These are phyloP conservation scores for Cryptus viduatorius DNA, from an alignment of 2,888 invertebrate species.

Conservation along the genomic window DNA sequence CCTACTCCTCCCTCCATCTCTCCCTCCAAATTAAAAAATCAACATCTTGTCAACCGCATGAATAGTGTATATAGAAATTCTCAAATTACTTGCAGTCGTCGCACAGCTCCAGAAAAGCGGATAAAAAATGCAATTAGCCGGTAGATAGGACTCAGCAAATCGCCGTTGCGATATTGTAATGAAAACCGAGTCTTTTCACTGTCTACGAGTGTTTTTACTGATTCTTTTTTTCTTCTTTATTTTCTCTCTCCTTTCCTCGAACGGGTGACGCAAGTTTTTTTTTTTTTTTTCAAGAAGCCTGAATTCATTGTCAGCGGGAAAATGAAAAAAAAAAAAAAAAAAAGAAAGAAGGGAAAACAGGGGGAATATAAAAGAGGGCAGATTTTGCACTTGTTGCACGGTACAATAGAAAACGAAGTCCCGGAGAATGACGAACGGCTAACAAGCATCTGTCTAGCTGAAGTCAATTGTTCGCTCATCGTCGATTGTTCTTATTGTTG, in stretches of 20 bases:
- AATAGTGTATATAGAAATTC: background rate
- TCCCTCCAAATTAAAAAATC: no score
- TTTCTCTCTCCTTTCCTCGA: background rate
- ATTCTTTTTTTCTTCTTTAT: background rate
- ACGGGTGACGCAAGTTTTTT: constrained; percentile 8
- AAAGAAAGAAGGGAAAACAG: constrained; percentile 6
- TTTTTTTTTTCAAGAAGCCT: constrained; percentile 25
- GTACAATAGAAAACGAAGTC: constrained; percentile 30
- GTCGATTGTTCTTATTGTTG: constrained; percentile 47
- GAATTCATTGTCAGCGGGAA: constrained; percentile 30
- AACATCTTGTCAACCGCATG: no score
- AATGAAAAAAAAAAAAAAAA: constrained; percentile 13
- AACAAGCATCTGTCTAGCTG: constrained; percentile 1
- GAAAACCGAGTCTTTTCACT: constrained; percentile 1
- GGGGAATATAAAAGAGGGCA: constrained; percentile 15
- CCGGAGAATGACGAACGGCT: background rate
- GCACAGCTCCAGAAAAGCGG: background rate
- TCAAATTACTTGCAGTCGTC: background rate
- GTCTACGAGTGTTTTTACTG: background rate
- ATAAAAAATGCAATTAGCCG: background rate
- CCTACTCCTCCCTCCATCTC: no score
- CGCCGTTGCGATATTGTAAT: constrained; percentile 1
- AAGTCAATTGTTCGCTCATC: constrained; percentile 40
- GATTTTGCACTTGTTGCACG: constrained; percentile 55
- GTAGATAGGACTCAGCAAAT: constrained; percentile 1